Percentiles rank a stretch among this genome's conserved stretches.
phyloP scores from a whole-genome alignment of 2,797 vertebrate species.

The Fringilla coelebs region DNA sequence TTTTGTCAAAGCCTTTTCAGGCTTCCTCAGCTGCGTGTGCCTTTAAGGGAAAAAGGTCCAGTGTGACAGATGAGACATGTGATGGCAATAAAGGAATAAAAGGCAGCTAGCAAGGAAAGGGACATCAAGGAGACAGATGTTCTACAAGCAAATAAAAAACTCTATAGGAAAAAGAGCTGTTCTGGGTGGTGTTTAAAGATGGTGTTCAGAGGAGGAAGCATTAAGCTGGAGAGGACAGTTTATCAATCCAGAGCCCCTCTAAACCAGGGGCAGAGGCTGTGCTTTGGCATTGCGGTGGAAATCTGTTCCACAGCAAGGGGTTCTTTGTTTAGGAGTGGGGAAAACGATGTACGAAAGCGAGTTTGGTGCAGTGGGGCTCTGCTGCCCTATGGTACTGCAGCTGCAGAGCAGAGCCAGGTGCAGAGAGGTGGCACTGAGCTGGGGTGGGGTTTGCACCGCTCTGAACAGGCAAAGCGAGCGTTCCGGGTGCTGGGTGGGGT shows the following conservation, averaged over 20 bases:
- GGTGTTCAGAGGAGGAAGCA: not conserved
- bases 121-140: not conserved
- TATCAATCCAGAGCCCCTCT: fast-evolving
- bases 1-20: not conserved
- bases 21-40: not conserved
- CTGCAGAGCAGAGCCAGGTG: not conserved
- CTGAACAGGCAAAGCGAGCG: not conserved
- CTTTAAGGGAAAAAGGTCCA: conserved; percentile 32
- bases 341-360: not conserved
- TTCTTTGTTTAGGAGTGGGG: not conserved
- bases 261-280: not conserved
- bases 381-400: not conserved
- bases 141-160: not conserved
- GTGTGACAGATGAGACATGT: conserved; percentile 24
- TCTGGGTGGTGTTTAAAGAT: not conserved
- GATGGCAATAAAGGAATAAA: conserved; percentile 23
- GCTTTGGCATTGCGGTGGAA: not conserved
- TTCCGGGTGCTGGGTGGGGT: not conserved
- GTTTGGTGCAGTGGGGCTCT: not conserved
- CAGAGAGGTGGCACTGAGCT: not conserved
- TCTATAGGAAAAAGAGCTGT: not conserved
- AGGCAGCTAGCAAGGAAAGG: not conserved
- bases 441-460: not conserved
- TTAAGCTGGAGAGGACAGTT: not conserved
- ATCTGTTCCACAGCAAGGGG: not conserved